Evolutionary conservation across 2,888 invertebrate genomes (phyloP), one percentile per base, ranked within the genome.

Genomic region (Dimorphilus gyrociliatus): DNA sequence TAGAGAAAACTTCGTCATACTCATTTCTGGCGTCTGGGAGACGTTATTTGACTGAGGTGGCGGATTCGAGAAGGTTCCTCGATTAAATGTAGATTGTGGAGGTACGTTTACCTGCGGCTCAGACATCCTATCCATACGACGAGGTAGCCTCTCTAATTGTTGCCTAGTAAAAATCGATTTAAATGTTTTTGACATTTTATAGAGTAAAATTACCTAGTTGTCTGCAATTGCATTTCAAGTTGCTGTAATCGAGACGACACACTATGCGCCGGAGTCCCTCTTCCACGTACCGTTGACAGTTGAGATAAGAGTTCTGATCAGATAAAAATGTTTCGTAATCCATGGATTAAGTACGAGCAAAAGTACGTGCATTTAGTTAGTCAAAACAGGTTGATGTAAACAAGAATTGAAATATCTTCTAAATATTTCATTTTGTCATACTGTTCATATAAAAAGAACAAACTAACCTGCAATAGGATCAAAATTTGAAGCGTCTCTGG

Each of bases 151-250:
- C 65, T 86, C 85, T 55, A 85, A 65, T 64, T 84, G 82, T 66
- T 84, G 84, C 44, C 85, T 74, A 40, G 25, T 44, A 44, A 39
- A 38, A 34, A n/a, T n/a, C n/a, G n/a, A n/a, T n/a, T n/a, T n/a
- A n/a, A n/a, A n/a, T n/a, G n/a, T n/a, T n/a, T n/a, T n/a, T n/a
- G n/a, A n/a, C n/a, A n/a, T n/a, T n/a, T n/a, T n/a, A n/a, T n/a
- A n/a, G n/a, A n/a, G n/a, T n/a, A n/a, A 32, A 35, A 37, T 29
- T 38, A 56, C 82, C 71, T 85, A 79, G 65, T 86, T 79, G 50
- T 69, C 64, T 86, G 86, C 68, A 61, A 42, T 67, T 88, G 88
- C 82, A 88, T 85, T 69, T 88, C 86, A 50, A 88, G 68, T 60
- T 88, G 86, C 61, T 86, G 86, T 59, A 88, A 41, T 40, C 57